Conservation (phyloP, 2,113 vertebrate genomes). For the Chrysemys picta region DNA sequence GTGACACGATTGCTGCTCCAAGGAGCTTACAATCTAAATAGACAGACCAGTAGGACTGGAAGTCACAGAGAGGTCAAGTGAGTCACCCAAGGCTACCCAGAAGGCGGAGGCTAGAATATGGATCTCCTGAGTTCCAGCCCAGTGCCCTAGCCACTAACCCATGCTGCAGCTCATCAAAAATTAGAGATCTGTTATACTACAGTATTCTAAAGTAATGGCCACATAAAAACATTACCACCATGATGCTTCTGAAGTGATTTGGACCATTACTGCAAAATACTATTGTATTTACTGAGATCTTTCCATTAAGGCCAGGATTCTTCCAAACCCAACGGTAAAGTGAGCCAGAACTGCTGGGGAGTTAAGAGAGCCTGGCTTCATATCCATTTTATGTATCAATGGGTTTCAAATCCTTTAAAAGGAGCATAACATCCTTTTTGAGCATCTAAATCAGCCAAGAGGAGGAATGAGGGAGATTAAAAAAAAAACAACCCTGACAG, state of each 20-base stretch:
- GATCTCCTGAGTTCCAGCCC: not conserved
- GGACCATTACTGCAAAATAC: not conserved
- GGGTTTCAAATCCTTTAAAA: conserved; percentile 47
- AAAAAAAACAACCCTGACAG: conserved; percentile 23
- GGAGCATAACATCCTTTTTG: not conserved
- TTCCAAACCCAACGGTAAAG: not conserved
- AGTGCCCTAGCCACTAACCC: not conserved
- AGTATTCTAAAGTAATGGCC: not conserved
- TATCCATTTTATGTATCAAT: not conserved
- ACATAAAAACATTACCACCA: not conserved
- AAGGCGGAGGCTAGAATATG: not conserved
- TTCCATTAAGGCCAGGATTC: not conserved
- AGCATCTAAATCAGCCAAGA: conserved; percentile 39
- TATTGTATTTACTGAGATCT: not conserved
- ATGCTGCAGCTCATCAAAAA: not conserved
- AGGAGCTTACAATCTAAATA: not conserved
- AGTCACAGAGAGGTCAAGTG: not conserved
- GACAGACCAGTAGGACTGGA: not conserved
- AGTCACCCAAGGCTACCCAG: not conserved
- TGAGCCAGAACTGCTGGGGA: not conserved
- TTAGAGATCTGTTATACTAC: rapidly evolving
- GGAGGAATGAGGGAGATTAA: not conserved
- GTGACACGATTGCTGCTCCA: not conserved
- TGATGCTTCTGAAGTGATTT: rapidly evolving
- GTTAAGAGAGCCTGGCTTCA: not conserved